Evolutionary conservation across 1,140 invertebrate species (phyloP), one percentile per base, ranked within the genome.

Genomic region (Plodia interpunctella): DNA sequence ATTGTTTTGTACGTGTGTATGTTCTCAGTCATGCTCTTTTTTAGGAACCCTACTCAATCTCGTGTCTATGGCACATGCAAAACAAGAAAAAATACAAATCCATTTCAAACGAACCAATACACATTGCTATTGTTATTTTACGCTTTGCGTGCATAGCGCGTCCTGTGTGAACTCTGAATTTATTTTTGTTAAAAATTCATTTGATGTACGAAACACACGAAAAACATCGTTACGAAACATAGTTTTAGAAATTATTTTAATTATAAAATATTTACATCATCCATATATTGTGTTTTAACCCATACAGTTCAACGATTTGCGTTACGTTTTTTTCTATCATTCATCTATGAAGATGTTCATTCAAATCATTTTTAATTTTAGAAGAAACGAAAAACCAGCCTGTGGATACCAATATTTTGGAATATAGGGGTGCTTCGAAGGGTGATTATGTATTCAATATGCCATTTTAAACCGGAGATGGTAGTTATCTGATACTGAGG

Each of bases 401-500:
- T 1, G 38, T 44, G 15, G 13, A 44, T 17, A 44, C 13, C 13
- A 3, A 44, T 17, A 44, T 44, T 44, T 44, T 44, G 38, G 15
- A 44, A 44, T 44, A n/a, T 9, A 13, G 20, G 49, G 49, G 49
- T 51, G 49, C 9, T 51, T n/a, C 13, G 49, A 51, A 20, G 49
- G 49, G 49, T 20, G 49, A 20, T 20, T 21, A 2, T 51, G 20
- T 51, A 8, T 32, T 32, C 49, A 51, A 51, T 51, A 21, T 51
- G 49, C 49, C 20, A 51, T 51, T 51, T 51, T 21, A 20, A 51
- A 51, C 49, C 49, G 18, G 49, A 2, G 20, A 51, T 51, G 49
- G 49, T 5, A 5, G 49, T 20, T 51, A 20, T 20, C 49, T 20
- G 49, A 51, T 51, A 21, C 18, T 20, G 18, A 51, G 20, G 49